phyloP scores from a whole-genome alignment of 2,113 vertebrate genomes.

The Heterochromis multidens region DNA sequence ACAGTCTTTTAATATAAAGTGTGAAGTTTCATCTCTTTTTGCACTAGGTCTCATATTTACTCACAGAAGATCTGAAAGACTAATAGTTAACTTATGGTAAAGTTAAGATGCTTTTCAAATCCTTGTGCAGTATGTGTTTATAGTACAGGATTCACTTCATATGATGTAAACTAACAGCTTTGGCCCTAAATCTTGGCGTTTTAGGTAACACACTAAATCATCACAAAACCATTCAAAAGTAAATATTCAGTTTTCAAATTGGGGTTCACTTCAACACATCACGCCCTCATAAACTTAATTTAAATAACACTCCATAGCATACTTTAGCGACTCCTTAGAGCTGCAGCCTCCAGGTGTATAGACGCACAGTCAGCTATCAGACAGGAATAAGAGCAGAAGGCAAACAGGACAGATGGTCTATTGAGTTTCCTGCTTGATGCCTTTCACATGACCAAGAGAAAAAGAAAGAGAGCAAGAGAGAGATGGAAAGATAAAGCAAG shows the following conservation, averaged over 20 bases:
- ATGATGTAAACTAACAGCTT: no score
- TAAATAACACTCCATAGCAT: not conserved
- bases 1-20: no score
- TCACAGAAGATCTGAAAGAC: not conserved
- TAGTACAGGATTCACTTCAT: not conserved
- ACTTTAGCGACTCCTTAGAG: not conserved
- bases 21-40: not conserved
- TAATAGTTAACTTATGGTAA: not conserved
- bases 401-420: slow-evolving; percentile 37
- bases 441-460: slow-evolving; percentile 71
- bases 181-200: no score
- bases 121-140: not conserved
- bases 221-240: not conserved
- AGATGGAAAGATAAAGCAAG: not conserved
- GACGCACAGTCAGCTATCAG: not conserved
- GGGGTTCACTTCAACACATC: not conserved
- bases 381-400: not conserved
- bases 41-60: not conserved
- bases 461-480: not conserved
- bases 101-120: not conserved
- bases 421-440: slow-evolving; percentile 61
- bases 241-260: not conserved
- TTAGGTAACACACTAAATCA: no score
- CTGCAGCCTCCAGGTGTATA: not conserved
- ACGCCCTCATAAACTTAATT: not conserved